phyloP scores from a whole-genome alignment of 2,888 invertebrate species.

The Parthenolecanium corni region DNA sequence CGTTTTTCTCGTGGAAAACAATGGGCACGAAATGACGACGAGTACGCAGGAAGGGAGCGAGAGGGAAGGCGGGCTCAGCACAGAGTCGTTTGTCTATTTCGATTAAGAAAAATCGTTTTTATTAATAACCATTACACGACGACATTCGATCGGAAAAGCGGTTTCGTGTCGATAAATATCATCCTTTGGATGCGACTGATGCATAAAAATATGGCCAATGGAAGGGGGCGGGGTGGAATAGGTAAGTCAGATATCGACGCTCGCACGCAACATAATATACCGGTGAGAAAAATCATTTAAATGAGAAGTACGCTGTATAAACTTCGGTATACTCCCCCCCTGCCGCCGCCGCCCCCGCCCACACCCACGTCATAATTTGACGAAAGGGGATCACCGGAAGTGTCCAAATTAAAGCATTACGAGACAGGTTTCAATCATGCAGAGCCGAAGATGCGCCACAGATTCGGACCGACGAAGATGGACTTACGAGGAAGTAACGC shows the following conservation, averaged over 20 bases:
- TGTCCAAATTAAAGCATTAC: slow-evolving; percentile 28
- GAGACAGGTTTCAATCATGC: slow-evolving; percentile 24
- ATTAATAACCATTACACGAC: slow-evolving; percentile 5
- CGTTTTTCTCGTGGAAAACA: background rate
- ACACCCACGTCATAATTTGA: background rate
- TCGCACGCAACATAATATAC: background rate
- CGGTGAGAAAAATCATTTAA: background rate
- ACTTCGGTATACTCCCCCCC: background rate
- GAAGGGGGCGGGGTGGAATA: background rate
- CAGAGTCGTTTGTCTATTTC: background rate
- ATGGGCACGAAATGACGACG: background rate
- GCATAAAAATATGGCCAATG: background rate
- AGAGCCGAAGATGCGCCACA: slow-evolving; percentile 4
- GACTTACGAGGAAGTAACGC: no score
- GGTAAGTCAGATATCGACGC: background rate
- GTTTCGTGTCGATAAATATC: background rate
- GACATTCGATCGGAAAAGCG: slow-evolving; percentile 5
- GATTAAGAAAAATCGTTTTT: slow-evolving; percentile 3
- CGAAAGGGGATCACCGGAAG: slow-evolving; percentile 20
- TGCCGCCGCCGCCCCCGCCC: background rate
- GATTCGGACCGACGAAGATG: no score
- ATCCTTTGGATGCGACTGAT: no score
- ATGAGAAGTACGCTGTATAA: background rate
- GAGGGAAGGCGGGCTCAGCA: background rate
- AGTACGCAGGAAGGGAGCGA: background rate